These are phyloP conservation scores for Eretmochelys imbricata DNA, from an alignment of 2,113 vertebrate genomes.

Conservation along the genomic window DNA sequence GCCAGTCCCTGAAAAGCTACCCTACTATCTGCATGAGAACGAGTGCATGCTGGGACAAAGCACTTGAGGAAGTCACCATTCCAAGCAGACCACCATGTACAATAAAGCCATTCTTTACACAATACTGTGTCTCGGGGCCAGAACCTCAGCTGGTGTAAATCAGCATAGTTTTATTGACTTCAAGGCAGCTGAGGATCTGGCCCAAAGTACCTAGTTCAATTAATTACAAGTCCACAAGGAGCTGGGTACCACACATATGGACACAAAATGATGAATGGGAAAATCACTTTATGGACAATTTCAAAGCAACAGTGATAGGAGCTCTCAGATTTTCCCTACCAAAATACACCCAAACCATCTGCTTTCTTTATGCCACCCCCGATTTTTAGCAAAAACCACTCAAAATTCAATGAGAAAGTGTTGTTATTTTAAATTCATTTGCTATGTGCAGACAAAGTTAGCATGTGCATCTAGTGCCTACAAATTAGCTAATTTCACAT, in stretches of 20 bases:
- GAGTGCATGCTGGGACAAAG: not conserved
- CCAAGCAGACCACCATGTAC: fast-evolving
- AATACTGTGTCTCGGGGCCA: not conserved
- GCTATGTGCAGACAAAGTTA: conserved; percentile 64
- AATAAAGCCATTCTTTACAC: not conserved
- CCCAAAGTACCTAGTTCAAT: not conserved
- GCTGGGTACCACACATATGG: conserved; percentile 10
- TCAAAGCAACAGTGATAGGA: not conserved
- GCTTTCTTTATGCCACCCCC: conserved; percentile 42
- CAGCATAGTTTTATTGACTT: not conserved
- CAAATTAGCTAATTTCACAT: conserved; percentile 67
- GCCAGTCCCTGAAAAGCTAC: not conserved
- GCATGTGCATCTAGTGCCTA: conserved; percentile 55
- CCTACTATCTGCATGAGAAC: not conserved
- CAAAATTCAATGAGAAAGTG: conserved; percentile 16
- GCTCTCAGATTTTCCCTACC: conserved; percentile 15
- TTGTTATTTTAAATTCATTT: conserved; percentile 68
- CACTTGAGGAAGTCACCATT: not conserved
- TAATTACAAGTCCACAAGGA: not conserved
- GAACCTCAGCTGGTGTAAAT: not conserved
- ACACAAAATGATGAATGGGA: not conserved
- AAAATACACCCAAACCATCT: not conserved
- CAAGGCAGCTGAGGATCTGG: not conserved
- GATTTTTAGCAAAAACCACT: conserved; percentile 49
- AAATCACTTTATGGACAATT: conserved; percentile 1